Percentiles rank a stretch among this genome's conserved stretches.
Evolutionary conservation across 2,888 invertebrate genomes (phyloP).

Genomic region (Eupithecia dodoneata): DNA sequence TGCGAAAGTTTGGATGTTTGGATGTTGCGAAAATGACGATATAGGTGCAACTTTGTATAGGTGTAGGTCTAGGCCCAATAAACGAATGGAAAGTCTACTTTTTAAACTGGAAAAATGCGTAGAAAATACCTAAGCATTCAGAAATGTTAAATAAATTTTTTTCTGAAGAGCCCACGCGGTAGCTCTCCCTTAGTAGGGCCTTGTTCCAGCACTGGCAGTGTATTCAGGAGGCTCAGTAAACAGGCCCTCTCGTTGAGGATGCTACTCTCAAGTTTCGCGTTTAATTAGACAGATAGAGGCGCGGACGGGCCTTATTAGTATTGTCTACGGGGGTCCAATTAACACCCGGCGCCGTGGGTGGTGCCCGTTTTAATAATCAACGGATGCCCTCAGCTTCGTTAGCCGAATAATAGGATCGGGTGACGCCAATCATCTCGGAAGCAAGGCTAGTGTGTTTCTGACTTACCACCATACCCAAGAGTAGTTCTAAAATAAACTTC

Average conservation of each 20-base stretch:
- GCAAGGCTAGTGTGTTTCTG: constrained; percentile 3
- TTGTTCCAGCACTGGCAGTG: constrained; percentile 56
- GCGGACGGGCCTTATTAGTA: constrained; percentile 84
- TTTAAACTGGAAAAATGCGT: too few species aligned
- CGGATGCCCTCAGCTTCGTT: constrained; percentile 81
- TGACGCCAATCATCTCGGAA: constrained; percentile 47
- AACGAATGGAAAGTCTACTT: too few species aligned
- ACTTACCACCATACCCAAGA: constrained; percentile 12
- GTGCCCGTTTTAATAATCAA: constrained; percentile 83
- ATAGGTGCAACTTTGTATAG: too few species aligned
- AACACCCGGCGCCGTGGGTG: constrained; percentile 79
- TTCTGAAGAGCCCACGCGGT: background rate
- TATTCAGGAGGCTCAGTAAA: constrained; percentile 78
- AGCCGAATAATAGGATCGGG: constrained; percentile 80
- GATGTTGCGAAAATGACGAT: too few species aligned
- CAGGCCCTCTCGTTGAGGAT: constrained; percentile 80
- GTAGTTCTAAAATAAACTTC: background rate
- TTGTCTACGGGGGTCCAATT: constrained; percentile 85
- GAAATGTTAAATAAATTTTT: background rate
- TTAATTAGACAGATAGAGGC: constrained; percentile 84
- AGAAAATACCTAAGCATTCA: background rate
- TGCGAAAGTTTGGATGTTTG: too few species aligned
- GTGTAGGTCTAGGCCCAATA: too few species aligned
- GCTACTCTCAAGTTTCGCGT: constrained; percentile 84
- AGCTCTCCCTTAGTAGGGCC: background rate